Evolutionary conservation across 2,797 vertebrate species (phyloP).

Genomic region (Cynopterus sphinx): DNA sequence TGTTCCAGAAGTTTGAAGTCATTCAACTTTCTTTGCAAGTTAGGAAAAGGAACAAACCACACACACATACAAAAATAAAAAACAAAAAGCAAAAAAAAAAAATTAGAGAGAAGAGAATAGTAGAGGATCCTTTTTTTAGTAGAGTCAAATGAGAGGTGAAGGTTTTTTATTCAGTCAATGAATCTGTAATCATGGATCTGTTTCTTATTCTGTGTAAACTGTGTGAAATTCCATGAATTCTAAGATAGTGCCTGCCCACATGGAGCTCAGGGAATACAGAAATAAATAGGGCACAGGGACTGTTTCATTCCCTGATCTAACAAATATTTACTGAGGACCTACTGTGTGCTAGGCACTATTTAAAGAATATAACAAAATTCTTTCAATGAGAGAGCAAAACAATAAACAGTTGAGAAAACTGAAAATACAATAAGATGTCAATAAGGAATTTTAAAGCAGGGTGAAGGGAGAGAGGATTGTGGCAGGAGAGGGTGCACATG

Average conservation of each 20-base stretch:
- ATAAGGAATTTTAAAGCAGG: background rate
- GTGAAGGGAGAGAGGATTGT: rapidly evolving
- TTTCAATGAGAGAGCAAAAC: background rate
- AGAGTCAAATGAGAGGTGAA: background rate
- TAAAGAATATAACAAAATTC: background rate
- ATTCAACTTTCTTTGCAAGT: background rate
- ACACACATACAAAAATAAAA: no score
- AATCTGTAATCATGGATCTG: background rate
- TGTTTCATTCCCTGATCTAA: background rate
- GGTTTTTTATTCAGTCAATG: background rate
- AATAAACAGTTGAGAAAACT: background rate
- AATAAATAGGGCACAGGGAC: background rate
- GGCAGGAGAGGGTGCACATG: rapidly evolving
- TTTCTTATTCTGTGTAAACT: background rate
- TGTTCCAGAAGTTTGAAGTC: background rate
- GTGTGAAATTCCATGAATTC: background rate
- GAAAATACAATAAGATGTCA: background rate
- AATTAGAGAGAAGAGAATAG: background rate
- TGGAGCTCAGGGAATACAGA: background rate
- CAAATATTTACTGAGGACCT: background rate
- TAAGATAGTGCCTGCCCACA: background rate
- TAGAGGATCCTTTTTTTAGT: background rate
- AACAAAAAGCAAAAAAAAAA: no score
- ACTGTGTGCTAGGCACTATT: background rate
- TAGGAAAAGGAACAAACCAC: background rate